Evolutionary conservation across 2,797 vertebrate genomes (phyloP), one percentile per base, ranked within the genome.

Genomic region (Acanthurus lineatus): DNA sequence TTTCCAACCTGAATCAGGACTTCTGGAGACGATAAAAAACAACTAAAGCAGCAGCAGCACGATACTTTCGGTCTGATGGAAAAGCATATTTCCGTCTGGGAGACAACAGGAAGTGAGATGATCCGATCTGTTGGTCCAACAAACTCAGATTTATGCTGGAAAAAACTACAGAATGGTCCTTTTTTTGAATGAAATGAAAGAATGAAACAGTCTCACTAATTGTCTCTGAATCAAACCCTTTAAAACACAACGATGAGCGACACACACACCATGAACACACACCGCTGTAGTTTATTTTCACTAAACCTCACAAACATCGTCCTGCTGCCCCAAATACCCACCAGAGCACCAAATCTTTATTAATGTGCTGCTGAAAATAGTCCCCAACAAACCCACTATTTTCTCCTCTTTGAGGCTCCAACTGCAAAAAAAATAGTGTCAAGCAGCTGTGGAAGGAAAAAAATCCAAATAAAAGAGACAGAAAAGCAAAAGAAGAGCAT

Each of bases 1-100:
- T 48, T 28, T 8, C 40, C 9, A 25, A 14, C 61, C 58, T 60
- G 22, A 76, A 72, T 77, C 67, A 28, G 58, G 59, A 74, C 16
- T 76, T 68, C 22, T 60, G 54, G 52, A 3, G 5, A 68, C 65
- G 19, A 58, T 73, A n/a, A n/a, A 66, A 82, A 77, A 83, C 2
- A 28, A 15, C 44, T 4, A 49, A 6, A 62, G 0, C 42, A 56
- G 45, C 16, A 2, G 17, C 6, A 2, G 4, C n/a, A n/a, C n/a
- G 22, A 0, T 22, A 19, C 5, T 44, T 66, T 45, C 0, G 15
- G 8, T 10, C 28, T 63, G 10, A 74, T 9, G 20, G 22, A 1
- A 25, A 38, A 3, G 1, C 0, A 9, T 40, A 12, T 25, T 25
- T 73, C 38, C 19, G 25, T 22, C 28, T 11, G 15, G 58, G 17